Base-by-base conservation (phyloP, 2,797 vertebrate species). In the Hemitrygon akajei region DNA sequence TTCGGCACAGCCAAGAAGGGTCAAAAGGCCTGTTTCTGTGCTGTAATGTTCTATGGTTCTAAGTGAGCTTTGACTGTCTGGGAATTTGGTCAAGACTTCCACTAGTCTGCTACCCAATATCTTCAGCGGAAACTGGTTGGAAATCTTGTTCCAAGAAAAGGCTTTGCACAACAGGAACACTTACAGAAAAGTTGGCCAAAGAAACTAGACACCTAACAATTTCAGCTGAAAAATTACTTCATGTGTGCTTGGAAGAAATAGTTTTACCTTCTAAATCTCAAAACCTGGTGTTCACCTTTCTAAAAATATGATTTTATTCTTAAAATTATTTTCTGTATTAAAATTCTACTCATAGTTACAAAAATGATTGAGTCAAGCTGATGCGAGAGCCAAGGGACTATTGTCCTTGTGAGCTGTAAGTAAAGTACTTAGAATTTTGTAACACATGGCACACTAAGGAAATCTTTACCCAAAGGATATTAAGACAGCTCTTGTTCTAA, bases 381-480 rank as follows among this genome's bases (percentile, higher is more conserved):
- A 71, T 93, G 11, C 91, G 16, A n/a, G 71, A 93, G 40, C 5
- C 37, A 69, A 14, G 69, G 34, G 25, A 73, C 37, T 14, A 20
- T 12, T 40, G 27, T 27, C 89, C 20, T 34, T 91, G 20, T 40
- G 87, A 22, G 34, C 91, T 92, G 34, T 12, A 25, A 1, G 1
- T 75, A 75, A 92, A 69, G 16, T 69, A 30, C 18, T 63, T 92
- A 56, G 12, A 73, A 47, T 92, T 75, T 75, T 22, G 11, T 92
- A 47, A 56, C 25, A 89, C 86, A 37, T 22, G 9, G 58, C n/a
- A 69, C 30, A 63, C 86, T 34, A 20, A 69, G 63, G 18, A 89
- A 89, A 89, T 89, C 63, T 89, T 89, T 89, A 63, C 18, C 86
- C 63, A 66, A 89, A 63, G 12, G 86, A 69, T 89, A 89, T 92